These are phyloP conservation scores for Euproctis similis DNA, from an alignment of 2,888 invertebrate species.

Conservation along the genomic window DNA sequence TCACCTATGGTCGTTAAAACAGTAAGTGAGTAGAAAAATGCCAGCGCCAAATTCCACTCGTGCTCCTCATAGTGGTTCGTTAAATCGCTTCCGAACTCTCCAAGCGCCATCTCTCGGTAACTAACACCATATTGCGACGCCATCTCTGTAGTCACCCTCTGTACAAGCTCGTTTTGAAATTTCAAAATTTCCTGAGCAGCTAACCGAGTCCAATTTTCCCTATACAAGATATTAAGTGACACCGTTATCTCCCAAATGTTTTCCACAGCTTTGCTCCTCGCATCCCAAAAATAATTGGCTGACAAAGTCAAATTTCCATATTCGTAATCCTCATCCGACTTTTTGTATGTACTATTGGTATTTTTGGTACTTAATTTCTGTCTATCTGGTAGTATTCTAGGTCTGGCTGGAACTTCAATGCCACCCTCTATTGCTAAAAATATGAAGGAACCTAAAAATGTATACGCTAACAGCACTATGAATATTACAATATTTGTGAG, in stretches of 20 bases:
- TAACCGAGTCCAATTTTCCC: slow-evolving; percentile 91
- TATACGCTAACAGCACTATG: slow-evolving; percentile 86
- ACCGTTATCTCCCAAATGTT: slow-evolving; percentile 95
- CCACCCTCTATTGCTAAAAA: slow-evolving; percentile 90
- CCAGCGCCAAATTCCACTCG: slow-evolving; percentile 92
- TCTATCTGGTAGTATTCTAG: slow-evolving; percentile 66
- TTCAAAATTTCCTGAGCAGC: slow-evolving; percentile 85
- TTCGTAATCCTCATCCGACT: slow-evolving; percentile 59
- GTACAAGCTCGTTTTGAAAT: slow-evolving; percentile 89
- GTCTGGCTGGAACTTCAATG: slow-evolving; percentile 69
- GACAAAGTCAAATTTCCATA: slow-evolving; percentile 58
- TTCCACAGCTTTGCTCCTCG: slow-evolving; percentile 80
- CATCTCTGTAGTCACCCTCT: slow-evolving; percentile 86
- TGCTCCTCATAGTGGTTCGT: slow-evolving; percentile 75
- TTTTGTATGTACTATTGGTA: slow-evolving; percentile 49
- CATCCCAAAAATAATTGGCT: slow-evolving; percentile 70
- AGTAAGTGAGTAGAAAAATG: slow-evolving; percentile 95
- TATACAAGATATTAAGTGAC: slow-evolving; percentile 89
- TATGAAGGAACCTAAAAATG: slow-evolving; percentile 84
- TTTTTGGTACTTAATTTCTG: slow-evolving; percentile 72
- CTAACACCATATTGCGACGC: slow-evolving; percentile 76
- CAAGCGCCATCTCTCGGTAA: slow-evolving; percentile 70
- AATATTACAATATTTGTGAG: slow-evolving; percentile 90
- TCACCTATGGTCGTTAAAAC: slow-evolving; percentile 94
- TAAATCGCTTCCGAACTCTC: slow-evolving; percentile 58